Evolutionary conservation across 2,113 vertebrate species (phyloP).

Genomic region (Python bivittatus): DNA sequence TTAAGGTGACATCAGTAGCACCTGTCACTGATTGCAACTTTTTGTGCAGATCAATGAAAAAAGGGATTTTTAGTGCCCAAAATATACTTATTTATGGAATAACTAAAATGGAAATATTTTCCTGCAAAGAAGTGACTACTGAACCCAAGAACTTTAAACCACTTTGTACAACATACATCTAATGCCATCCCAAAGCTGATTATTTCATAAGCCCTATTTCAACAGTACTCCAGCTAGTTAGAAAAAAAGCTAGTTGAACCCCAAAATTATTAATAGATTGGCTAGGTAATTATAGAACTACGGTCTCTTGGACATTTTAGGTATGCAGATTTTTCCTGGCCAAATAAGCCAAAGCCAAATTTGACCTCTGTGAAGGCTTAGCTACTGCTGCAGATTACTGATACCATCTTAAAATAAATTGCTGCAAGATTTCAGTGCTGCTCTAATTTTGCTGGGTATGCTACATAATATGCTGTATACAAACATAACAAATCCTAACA

Average conservation of each 20-base stretch:
- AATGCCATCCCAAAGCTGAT: slow-evolving; percentile 20
- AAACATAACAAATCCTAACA: background rate
- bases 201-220: slow-evolving; percentile 31
- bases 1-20: slow-evolving; percentile 46
- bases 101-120: slow-evolving; percentile 66
- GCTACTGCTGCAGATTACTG: slow-evolving; percentile 23
- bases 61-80: slow-evolving; percentile 48
- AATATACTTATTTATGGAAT: slow-evolving; percentile 63
- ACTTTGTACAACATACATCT: slow-evolving; percentile 57
- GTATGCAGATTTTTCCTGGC: background rate
- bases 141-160: slow-evolving; percentile 64
- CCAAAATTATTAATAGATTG: slow-evolving; percentile 19
- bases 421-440: slow-evolving; percentile 29
- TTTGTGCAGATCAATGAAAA: slow-evolving; percentile 52
- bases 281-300: background rate
- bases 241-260: slow-evolving; percentile 30
- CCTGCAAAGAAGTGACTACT: slow-evolving; percentile 61
- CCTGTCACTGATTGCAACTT: slow-evolving; percentile 43
- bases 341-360: slow-evolving; percentile 21
- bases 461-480: background rate
- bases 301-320: background rate
- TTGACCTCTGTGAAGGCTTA: slow-evolving; percentile 1
- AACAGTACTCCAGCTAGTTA: slow-evolving; percentile 39
- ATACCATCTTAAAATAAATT: slow-evolving; percentile 51
- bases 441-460: slow-evolving; percentile 38